Conservation (phyloP, 2,888 invertebrate genomes). For the Lamproptera curius region DNA sequence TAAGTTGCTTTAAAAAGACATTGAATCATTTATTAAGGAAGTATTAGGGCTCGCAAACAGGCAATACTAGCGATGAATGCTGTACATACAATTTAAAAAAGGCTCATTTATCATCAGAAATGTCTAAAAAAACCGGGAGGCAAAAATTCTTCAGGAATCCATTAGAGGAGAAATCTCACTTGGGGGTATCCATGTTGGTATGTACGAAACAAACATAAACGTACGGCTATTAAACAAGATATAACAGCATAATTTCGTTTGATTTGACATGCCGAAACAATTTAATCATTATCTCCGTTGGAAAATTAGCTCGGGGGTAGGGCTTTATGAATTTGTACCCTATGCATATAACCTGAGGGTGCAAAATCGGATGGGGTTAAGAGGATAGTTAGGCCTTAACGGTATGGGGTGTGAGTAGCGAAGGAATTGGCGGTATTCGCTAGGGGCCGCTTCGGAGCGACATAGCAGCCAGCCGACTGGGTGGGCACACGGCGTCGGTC, state of each 20-base stretch:
- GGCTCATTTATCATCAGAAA: conserved; percentile 3
- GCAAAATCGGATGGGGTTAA: conserved; percentile 29
- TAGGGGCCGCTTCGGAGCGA: conserved; percentile 61
- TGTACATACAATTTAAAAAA: no score
- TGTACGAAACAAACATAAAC: conserved; percentile 59
- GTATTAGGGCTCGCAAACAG: no score
- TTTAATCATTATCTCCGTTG: conserved; percentile 72
- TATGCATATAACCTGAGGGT: conserved; percentile 36
- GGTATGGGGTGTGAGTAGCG: conserved; percentile 48
- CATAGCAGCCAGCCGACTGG: conserved; percentile 58
- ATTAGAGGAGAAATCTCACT: conserved; percentile 60
- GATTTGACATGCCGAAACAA: conserved; percentile 78
- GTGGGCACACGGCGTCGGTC: conserved; percentile 66
- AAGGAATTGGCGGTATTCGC: conserved; percentile 77
- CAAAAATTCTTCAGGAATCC: conserved; percentile 40
- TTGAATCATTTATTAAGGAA: no score
- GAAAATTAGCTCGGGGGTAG: conserved; percentile 50
- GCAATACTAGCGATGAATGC: no score
- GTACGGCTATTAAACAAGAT: conserved; percentile 72
- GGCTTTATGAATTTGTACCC: conserved; percentile 31
- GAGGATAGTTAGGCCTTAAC: conserved; percentile 49
- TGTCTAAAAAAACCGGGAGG: conserved; percentile 18
- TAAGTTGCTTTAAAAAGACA: no score
- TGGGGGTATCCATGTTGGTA: conserved; percentile 51
- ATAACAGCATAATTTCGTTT: conserved; percentile 78